These are phyloP conservation scores for Drosophila longiperda DNA, from an alignment of 2,888 invertebrate genomes.

Conservation along the genomic window DNA sequence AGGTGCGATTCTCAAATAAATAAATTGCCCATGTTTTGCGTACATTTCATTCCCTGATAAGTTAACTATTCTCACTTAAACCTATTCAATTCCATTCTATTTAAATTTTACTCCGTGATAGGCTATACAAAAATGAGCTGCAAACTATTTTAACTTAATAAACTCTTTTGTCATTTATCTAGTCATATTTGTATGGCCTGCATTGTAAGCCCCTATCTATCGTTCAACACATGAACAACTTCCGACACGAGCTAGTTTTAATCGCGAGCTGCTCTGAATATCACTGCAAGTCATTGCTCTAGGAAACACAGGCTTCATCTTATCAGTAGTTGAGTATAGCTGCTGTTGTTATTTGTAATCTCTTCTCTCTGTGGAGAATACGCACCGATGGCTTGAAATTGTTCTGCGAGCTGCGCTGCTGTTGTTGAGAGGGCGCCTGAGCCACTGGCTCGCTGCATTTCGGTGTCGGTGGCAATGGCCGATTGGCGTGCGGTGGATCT, in stretches of 20 bases:
- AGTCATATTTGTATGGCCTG: not conserved
- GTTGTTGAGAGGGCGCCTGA: conserved; percentile 73
- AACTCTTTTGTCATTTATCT: not conserved
- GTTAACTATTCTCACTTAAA: not conserved
- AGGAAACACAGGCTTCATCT: conserved; percentile 6
- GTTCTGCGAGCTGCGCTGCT: conserved; percentile 90
- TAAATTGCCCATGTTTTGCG: not conserved
- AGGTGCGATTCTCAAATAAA: not conserved
- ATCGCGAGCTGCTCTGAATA: conserved; percentile 17
- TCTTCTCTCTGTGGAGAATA: conserved; percentile 47
- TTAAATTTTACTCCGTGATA: not conserved
- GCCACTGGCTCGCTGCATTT: conserved; percentile 79
- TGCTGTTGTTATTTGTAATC: conserved; percentile 18
- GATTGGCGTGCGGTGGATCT: conserved; percentile 90
- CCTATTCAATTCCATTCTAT: not conserved
- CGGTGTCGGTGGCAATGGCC: conserved; percentile 85
- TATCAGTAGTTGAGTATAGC: conserved; percentile 23
- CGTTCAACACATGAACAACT: not conserved
- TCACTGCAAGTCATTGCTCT: conserved; percentile 30
- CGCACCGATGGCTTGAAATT: conserved; percentile 95
- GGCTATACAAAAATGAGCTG: not conserved
- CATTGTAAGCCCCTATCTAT: not conserved
- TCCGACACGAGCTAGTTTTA: conserved; percentile 8
- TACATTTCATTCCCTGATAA: not conserved
- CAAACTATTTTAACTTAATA: not conserved